Evolutionary conservation across 1,140 invertebrate species (phyloP), one percentile per base, ranked within the genome.

Genomic region (Callitettix versicolor): DNA sequence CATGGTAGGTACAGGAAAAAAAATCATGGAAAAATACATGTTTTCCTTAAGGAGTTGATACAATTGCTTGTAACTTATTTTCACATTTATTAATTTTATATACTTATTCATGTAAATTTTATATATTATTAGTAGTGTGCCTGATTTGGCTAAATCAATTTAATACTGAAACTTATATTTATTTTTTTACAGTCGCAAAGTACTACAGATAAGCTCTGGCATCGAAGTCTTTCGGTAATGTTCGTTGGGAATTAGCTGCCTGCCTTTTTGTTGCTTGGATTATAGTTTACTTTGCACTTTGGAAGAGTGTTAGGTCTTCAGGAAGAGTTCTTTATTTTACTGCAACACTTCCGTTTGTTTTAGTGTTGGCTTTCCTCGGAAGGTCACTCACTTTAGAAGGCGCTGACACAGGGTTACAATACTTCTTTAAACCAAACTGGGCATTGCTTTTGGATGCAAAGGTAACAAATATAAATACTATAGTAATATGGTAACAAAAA

Each of bases 241-340:
- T 95, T 60, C 76, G 90, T 59, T 91, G 87, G 84, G 90, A 94
- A 64, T 72, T 95, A 30, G 83, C 91, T 17, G 84, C 87, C 24
- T 91, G 88, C 63, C 75, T 95, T 22, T 73, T 93, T 21, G 82
- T 87, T 58, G 87, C 87, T 51, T 95, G 91, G 90, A 75, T 92
- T 38, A 73, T 95, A 59, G 90, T 94, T 40, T 95, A 94, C 71
- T 91, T 95, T 68, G 88, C 88, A 44, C 81, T 94, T 40, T 94
- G 91, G 85, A 94, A 94, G 73, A 91, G 88, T 52, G 89, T 92
- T 53, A 86, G 86, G 66, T 89, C 86, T 42, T 84, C 86, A 62
- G 89, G 87, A 2, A 69, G 73, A 64, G 78, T 88, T 24, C 80
- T 91, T 46, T 93, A 93, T 69, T 81, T 94, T 63, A 93, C 91